These are phyloP conservation scores for Adoxophyes honmai DNA, from an alignment of 1,140 invertebrate genomes.

Conservation along the genomic window DNA sequence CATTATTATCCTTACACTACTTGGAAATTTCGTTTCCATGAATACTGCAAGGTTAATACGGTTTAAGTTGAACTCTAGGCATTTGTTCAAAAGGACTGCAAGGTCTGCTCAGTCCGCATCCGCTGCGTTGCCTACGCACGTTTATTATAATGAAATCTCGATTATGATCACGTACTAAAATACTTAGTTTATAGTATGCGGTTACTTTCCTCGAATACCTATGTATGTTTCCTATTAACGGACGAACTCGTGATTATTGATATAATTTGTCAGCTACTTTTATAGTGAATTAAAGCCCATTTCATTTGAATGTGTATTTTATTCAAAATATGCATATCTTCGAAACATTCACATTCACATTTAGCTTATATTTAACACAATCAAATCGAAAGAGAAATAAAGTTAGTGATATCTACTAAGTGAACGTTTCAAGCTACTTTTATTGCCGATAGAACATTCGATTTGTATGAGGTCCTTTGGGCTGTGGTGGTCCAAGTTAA, in stretches of 20 bases:
- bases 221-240: not conserved
- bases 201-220: too few relatives aligned
- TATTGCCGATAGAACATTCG: not conserved
- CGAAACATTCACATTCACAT: not conserved
- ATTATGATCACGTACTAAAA: not conserved
- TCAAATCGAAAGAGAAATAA: not conserved
- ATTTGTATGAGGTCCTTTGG: constrained; percentile 26
- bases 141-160: constrained; percentile 3
- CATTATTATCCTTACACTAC: not conserved
- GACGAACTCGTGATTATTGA: not conserved
- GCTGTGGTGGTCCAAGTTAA: constrained; percentile 56
- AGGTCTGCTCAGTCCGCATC: not conserved
- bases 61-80: not conserved
- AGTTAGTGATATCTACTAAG: not conserved
- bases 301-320: constrained; percentile 8
- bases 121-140: not conserved
- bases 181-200: not conserved
- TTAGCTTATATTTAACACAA: not conserved
- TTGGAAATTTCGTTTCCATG: not conserved
- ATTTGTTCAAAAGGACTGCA: constrained; percentile 6
- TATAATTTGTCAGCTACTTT: not conserved
- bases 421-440: not conserved
- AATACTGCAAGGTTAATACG: constrained; percentile 9
- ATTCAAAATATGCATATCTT: constrained; percentile 5
- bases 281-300: constrained; percentile 10